Conservation (phyloP, 1,140 invertebrate species). For the Macrostomum lignano region DNA sequence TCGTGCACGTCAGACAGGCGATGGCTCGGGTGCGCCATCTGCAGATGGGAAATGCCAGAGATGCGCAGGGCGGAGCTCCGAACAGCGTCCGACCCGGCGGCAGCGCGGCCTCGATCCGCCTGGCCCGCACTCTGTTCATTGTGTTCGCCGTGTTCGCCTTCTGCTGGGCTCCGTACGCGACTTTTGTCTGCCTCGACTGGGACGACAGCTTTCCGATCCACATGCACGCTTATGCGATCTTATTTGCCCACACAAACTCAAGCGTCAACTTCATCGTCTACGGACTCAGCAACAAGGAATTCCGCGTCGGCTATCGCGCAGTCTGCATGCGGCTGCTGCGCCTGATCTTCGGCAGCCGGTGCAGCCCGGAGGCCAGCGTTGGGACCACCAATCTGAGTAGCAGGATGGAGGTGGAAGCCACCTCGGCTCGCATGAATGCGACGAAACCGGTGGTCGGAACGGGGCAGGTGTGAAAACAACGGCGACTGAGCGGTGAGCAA, state of each 20-base stretch:
- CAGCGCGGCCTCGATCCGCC: constrained; percentile 10
- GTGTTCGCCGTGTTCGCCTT: constrained; percentile 16
- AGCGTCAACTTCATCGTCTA: constrained; percentile 17
- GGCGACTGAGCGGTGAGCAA: no score
- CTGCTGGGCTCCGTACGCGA: constrained; percentile 20
- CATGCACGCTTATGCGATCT: constrained; percentile 14
- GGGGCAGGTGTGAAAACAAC: no score
- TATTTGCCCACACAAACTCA: constrained; percentile 18
- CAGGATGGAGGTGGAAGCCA: no score
- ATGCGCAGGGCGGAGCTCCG: no score
- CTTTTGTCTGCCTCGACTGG: constrained; percentile 14
- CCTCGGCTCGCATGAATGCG: no score
- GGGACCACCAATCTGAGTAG: no score
- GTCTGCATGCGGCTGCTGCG: no score
- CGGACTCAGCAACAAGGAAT: constrained; percentile 11
- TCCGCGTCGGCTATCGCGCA: constrained; percentile 7
- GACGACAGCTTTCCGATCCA: constrained; percentile 11
- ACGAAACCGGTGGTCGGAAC: no score
- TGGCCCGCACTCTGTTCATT: constrained; percentile 14
- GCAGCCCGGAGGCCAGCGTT: no score
- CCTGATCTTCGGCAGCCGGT: no score
- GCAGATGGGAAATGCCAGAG: no score
- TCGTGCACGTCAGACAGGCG: neutral
- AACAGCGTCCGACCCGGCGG: neutral
- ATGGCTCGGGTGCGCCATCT: neutral